Conservation (phyloP, 1,140 invertebrate species). For the Maconellicoccus hirsutus region DNA sequence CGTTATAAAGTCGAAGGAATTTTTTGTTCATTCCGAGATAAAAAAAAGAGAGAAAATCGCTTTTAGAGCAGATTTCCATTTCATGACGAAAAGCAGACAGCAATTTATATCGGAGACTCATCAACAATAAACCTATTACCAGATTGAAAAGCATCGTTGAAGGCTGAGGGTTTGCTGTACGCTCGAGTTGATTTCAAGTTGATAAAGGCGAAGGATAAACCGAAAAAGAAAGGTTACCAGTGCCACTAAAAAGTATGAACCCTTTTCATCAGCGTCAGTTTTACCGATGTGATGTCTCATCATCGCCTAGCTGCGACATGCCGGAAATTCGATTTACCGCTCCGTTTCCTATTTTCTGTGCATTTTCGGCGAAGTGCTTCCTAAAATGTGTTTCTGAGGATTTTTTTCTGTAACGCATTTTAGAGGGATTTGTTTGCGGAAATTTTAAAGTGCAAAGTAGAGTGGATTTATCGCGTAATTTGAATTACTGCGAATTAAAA, state of each 20-base stretch:
- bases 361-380: neutral
- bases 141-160: constrained; percentile 4
- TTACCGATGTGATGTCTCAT: neutral
- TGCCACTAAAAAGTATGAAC: constrained; percentile 8
- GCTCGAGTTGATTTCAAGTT: neutral
- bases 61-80: neutral
- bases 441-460: too few relatives aligned
- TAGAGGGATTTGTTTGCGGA: too few relatives aligned
- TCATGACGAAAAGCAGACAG: neutral
- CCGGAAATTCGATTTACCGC: constrained; percentile 7
- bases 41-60: neutral
- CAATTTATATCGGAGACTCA: neutral
- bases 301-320: constrained; percentile 6
- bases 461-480: too few relatives aligned
- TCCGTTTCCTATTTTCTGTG: constrained; percentile 3
- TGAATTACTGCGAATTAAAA: too few relatives aligned
- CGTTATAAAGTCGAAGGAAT: too few relatives aligned
- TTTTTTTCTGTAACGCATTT: too few relatives aligned
- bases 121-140: constrained; percentile 9
- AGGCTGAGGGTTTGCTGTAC: constrained; percentile 1
- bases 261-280: constrained; percentile 7
- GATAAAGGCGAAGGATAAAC: constrained; percentile 3
- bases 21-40: too few relatives aligned
- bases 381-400: neutral
- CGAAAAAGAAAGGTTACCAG: neutral